These are phyloP conservation scores for Synergus laeviventris DNA, from an alignment of 2,888 invertebrate genomes.

Conservation along the genomic window DNA sequence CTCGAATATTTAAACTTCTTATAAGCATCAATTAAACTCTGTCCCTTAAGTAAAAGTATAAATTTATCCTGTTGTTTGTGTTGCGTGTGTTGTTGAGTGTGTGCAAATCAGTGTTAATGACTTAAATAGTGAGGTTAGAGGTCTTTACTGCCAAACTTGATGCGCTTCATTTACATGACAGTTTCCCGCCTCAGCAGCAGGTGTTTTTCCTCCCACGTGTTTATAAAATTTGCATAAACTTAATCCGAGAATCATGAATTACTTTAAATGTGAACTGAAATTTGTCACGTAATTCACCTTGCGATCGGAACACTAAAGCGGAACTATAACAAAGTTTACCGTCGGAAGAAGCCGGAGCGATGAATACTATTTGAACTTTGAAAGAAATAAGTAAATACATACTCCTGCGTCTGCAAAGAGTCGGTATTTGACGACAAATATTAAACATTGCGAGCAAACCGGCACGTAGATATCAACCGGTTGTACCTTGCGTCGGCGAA, in stretches of 20 bases:
- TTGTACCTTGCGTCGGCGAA: constrained; percentile 8
- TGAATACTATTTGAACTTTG: constrained; percentile 50
- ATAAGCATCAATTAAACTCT: not conserved
- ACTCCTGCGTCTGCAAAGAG: constrained; percentile 46
- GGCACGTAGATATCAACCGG: constrained; percentile 30
- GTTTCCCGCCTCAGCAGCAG: not conserved
- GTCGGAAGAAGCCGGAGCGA: constrained; percentile 12
- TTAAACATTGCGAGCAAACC: constrained; percentile 36
- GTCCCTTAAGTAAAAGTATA: not conserved
- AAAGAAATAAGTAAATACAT: constrained; percentile 61
- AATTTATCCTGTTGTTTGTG: not conserved
- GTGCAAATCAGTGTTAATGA: constrained; percentile 24
- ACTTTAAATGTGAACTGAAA: constrained; percentile 1
- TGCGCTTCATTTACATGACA: not conserved
- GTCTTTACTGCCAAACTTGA: not conserved
- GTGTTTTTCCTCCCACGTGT: not conserved
- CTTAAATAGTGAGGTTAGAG: not conserved
- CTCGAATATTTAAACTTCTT: not conserved
- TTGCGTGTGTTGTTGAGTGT: constrained; percentile 12
- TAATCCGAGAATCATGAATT: not conserved
- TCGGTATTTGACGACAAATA: constrained; percentile 62
- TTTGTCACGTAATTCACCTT: constrained; percentile 6
- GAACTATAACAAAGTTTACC: constrained; percentile 28
- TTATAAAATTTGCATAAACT: not conserved
- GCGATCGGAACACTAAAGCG: not conserved